Evolutionary conservation across 2,888 invertebrate species (phyloP).

Genomic region (Pediacus dermestoides): DNA sequence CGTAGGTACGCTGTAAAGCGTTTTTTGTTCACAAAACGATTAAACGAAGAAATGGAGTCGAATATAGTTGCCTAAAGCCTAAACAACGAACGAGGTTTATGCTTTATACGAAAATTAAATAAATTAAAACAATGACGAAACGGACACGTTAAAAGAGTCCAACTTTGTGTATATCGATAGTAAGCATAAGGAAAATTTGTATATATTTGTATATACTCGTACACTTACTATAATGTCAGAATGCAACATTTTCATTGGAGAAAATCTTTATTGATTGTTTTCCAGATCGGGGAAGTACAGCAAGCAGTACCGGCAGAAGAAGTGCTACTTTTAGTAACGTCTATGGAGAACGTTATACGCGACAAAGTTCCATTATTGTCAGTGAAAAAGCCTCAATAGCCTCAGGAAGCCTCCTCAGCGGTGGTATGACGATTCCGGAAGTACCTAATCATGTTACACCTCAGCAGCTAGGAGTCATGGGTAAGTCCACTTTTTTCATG

Average conservation of each 20-base stretch:
- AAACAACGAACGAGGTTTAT: too few relatives aligned
- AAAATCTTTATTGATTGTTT: conserved; percentile 11
- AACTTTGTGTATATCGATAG: too few relatives aligned
- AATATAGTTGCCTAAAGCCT: too few relatives aligned
- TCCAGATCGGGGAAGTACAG: conserved; percentile 60
- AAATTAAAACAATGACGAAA: too few relatives aligned
- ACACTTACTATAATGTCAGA: too few relatives aligned
- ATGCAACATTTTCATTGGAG: conserved; percentile 1
- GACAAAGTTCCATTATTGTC: conserved; percentile 53
- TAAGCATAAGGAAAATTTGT: too few relatives aligned
- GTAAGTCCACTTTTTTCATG: conserved; percentile 55
- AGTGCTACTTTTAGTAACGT: conserved; percentile 53
- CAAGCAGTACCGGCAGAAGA: conserved; percentile 61
- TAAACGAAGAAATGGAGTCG: too few relatives aligned
- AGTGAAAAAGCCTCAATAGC: conserved; percentile 67
- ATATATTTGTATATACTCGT: too few relatives aligned
- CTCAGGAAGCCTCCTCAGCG: conserved; percentile 61
- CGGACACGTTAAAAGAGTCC: too few relatives aligned
- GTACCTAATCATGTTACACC: conserved; percentile 62
- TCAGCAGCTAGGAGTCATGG: conserved; percentile 86
- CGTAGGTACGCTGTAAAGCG: too few relatives aligned
- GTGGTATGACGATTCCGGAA: conserved; percentile 43
- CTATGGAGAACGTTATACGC: conserved; percentile 40
- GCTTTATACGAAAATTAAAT: too few relatives aligned
- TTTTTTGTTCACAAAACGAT: too few relatives aligned